Conservation (phyloP, 30 jellyfish, hydroid and myxozoan species). For the Nemopilema nomurai region DNA sequence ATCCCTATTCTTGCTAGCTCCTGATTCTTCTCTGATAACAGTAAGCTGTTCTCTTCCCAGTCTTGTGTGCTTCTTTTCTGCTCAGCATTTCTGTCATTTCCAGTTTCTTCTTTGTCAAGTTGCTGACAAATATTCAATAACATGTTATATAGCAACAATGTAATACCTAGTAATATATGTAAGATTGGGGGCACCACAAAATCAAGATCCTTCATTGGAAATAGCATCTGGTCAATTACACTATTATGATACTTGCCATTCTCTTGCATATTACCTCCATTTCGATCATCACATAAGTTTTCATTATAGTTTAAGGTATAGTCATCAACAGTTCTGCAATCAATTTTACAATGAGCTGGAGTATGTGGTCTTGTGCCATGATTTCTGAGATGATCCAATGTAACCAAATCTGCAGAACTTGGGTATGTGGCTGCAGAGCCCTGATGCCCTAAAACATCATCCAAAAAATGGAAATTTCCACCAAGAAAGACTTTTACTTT, state of each 20-base stretch:
- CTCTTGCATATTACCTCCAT: conserved; percentile 19
- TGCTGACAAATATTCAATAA: conserved; percentile 1
- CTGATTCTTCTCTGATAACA: conserved; percentile 19
- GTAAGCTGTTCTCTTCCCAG: conserved; percentile 34
- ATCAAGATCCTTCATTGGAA: conserved; percentile 35
- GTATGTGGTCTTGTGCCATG: conserved; percentile 53
- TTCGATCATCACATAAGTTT: conserved; percentile 53
- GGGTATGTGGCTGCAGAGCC: conserved; percentile 42
- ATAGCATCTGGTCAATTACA: conserved; percentile 38
- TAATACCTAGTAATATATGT: conserved; percentile 41
- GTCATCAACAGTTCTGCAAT: conserved; percentile 34
- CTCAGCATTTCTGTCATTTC: conserved; percentile 11
- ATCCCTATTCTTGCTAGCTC: conserved; percentile 4
- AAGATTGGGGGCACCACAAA: conserved; percentile 44
- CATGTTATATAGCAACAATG: conserved; percentile 9
- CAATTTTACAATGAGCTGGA: conserved; percentile 11
- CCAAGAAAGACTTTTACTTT: conserved; percentile 23
- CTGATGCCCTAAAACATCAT: conserved; percentile 45
- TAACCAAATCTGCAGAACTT: conserved; percentile 13
- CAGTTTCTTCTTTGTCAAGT: conserved; percentile 12
- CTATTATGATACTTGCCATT: conserved; percentile 41
- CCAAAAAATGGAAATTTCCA: conserved; percentile 33
- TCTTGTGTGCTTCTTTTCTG: too few species aligned
- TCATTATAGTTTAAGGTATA: conserved; percentile 28
- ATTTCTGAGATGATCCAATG: conserved; percentile 10